Evolutionary conservation across 2,888 invertebrate species (phyloP).

Genomic region (Xanthia togata): DNA sequence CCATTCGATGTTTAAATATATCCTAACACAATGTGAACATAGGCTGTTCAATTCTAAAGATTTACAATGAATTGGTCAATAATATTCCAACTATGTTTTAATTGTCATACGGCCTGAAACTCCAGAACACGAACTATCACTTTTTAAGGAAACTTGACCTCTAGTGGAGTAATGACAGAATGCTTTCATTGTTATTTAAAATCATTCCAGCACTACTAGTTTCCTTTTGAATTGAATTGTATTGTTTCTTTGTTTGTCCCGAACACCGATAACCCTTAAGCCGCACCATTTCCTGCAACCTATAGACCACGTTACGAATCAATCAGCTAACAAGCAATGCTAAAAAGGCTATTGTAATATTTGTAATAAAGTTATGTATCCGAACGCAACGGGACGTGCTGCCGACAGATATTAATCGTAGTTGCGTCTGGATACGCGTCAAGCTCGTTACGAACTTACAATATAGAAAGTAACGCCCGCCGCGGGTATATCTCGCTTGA

Average conservation of each 20-base stretch:
- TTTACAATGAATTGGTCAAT: background rate
- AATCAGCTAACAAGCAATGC: constrained; percentile 63
- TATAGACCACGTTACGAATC: constrained; percentile 50
- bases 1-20: constrained; percentile 22
- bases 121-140: background rate
- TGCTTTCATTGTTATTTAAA: too few relatives aligned
- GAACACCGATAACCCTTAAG: constrained; percentile 1
- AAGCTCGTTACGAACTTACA: constrained; percentile 66
- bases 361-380: constrained; percentile 66
- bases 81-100: background rate
- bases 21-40: constrained; percentile 24
- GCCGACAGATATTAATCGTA: constrained; percentile 74
- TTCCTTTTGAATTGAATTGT: background rate
- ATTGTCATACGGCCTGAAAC: background rate
- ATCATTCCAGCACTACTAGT: background rate
- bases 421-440: constrained; percentile 69
- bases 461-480: constrained; percentile 73
- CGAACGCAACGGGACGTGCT: constrained; percentile 59
- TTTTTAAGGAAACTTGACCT: background rate
- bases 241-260: background rate
- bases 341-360: constrained; percentile 66
- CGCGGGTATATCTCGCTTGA: constrained; percentile 62
- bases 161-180: background rate
- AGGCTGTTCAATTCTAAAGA: background rate
- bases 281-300: constrained; percentile 15